These are phyloP conservation scores for Oscheius onirici DNA, from an alignment of 2,888 invertebrate genomes.

Conservation along the genomic window DNA sequence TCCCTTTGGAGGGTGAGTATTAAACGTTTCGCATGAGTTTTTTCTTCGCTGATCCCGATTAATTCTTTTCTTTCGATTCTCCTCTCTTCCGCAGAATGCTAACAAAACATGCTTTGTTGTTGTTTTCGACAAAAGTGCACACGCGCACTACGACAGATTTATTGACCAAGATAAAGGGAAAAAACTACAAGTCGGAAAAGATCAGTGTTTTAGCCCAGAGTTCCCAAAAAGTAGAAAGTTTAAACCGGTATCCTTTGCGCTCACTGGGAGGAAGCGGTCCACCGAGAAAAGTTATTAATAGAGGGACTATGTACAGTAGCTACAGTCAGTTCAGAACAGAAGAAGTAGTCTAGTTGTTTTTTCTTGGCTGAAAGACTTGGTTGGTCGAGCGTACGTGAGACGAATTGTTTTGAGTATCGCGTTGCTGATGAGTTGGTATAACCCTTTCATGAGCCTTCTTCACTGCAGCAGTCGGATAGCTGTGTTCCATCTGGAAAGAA, in stretches of 20 bases:
- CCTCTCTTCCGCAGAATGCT: no score
- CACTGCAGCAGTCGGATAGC: slow-evolving; percentile 55
- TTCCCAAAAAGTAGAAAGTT: no score
- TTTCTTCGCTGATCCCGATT: no score
- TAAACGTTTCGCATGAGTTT: no score
- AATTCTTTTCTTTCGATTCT: no score
- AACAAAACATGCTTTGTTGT: no score
- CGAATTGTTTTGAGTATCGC: slow-evolving; percentile 11
- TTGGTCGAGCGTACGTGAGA: slow-evolving; percentile 30
- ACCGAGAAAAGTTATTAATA: slow-evolving; percentile 10
- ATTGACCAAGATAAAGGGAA: no score
- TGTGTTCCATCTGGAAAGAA: slow-evolving; percentile 46
- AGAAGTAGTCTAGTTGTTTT: slow-evolving; percentile 39
- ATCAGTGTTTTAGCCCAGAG: no score
- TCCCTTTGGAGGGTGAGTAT: slow-evolving; percentile 46
- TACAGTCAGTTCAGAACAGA: slow-evolving; percentile 24
- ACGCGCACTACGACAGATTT: no score
- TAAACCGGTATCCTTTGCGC: slow-evolving; percentile 3
- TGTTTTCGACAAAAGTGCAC: no score
- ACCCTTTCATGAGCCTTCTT: slow-evolving; percentile 52
- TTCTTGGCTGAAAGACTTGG: slow-evolving; percentile 48
- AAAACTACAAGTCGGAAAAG: no score
- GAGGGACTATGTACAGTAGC: neutral
- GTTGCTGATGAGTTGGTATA: slow-evolving; percentile 40
- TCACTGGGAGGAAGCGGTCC: slow-evolving; percentile 7